Evolutionary conservation across 2,888 invertebrate species (phyloP).

Genomic region (Ptychoptera contaminata): DNA sequence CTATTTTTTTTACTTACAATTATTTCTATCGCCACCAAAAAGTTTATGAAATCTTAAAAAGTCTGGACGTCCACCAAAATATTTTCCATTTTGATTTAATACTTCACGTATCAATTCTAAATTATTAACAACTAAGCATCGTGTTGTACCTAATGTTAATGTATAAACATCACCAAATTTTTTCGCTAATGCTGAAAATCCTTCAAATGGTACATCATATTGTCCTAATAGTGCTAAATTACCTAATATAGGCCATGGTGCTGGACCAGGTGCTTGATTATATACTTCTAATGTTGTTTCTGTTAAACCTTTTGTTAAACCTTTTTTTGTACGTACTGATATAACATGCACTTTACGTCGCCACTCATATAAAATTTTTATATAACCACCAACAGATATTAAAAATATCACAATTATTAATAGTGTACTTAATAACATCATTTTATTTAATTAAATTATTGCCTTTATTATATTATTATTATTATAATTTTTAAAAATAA

Average conservation of each 20-base stretch:
- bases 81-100: conserved; percentile 60
- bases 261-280: conserved; percentile 45
- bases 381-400: conserved; percentile 10
- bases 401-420: no score
- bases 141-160: conserved; percentile 47
- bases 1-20: no score
- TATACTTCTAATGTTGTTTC: no score
- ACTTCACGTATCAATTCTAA: conserved; percentile 56
- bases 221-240: conserved; percentile 50
- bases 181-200: conserved; percentile 51
- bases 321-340: conserved; percentile 5
- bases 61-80: conserved; percentile 70
- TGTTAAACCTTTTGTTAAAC: no score
- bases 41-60: conserved; percentile 65
- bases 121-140: conserved; percentile 61
- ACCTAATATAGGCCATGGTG: conserved; percentile 51
- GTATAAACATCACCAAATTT: conserved; percentile 58
- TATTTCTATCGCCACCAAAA: conserved; percentile 71
- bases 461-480: no score
- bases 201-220: conserved; percentile 50
- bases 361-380: conserved; percentile 16
- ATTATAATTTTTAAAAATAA: no score
- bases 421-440: no score
- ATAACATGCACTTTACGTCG: conserved; percentile 16
- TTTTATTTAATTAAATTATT: no score